Conservation (phyloP, 2,888 invertebrate genomes). For the Lucinisca nassula region DNA sequence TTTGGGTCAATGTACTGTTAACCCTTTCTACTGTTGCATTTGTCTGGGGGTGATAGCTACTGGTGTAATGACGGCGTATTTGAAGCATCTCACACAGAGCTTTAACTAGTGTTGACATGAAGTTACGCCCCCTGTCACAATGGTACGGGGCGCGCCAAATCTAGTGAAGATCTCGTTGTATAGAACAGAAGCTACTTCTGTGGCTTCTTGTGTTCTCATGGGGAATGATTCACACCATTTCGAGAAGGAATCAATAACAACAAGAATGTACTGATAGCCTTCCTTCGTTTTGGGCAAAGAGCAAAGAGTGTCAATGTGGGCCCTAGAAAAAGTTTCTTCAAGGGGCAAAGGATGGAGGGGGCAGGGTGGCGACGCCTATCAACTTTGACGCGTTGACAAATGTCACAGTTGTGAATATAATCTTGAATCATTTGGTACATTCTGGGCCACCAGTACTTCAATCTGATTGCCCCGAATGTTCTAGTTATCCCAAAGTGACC, state of each 20-base stretch:
- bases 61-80: neutral
- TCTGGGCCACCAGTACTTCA: constrained; percentile 17
- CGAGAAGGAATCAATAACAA: neutral
- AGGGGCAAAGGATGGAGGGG: too few relatives aligned
- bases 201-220: neutral
- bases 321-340: too few relatives aligned
- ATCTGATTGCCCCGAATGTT: constrained; percentile 22
- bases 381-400: constrained; percentile 7
- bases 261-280: too few relatives aligned
- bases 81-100: constrained; percentile 39
- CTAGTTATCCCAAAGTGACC: constrained; percentile 14
- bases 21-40: constrained; percentile 4
- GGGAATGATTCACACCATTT: neutral
- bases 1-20: constrained; percentile 30
- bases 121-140: neutral
- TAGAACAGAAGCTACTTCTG: neutral
- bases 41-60: neutral
- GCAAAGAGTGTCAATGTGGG: too few relatives aligned
- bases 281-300: too few relatives aligned
- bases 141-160: neutral
- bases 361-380: neutral
- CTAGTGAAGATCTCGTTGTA: neutral
- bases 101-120: neutral
- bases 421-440: constrained; percentile 6
- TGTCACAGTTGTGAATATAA: constrained; percentile 19